Evolutionary conservation across 1,140 invertebrate genomes (phyloP).

Genomic region (Zaprionus lachaisei): DNA sequence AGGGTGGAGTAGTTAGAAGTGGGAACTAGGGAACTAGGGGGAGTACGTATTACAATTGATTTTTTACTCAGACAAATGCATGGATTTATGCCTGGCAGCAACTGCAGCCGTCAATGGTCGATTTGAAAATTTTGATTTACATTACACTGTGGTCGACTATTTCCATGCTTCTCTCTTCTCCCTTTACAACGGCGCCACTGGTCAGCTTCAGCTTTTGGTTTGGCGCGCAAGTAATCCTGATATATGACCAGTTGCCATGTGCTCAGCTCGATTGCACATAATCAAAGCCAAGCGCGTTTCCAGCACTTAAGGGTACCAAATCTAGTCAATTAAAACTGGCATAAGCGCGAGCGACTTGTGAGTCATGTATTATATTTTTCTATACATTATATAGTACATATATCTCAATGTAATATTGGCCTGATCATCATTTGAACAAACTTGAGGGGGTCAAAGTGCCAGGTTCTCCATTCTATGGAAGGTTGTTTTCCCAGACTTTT

Average conservation of each 20-base stretch:
- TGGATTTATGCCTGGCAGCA: slow-evolving; percentile 41
- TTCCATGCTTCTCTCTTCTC: not conserved
- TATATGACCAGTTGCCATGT: slow-evolving; percentile 46
- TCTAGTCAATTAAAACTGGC: not conserved
- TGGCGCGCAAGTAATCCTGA: slow-evolving; percentile 24
- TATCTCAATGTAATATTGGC: slow-evolving; percentile 3
- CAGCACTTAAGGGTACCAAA: not conserved
- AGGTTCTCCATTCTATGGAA: slow-evolving; percentile 32
- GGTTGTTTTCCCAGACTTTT: not conserved
- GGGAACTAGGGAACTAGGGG: not conserved
- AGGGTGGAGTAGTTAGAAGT: not conserved
- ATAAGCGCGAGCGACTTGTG: not conserved
- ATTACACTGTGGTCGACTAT: slow-evolving; percentile 22
- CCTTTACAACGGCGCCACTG: slow-evolving; percentile 38
- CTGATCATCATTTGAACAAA: slow-evolving; percentile 42
- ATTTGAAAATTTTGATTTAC: slow-evolving; percentile 48
- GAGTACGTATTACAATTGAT: slow-evolving; percentile 57
- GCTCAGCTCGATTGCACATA: slow-evolving; percentile 40
- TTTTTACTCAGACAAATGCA: slow-evolving; percentile 62
- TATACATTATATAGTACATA: not conserved
- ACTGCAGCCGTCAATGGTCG: slow-evolving; percentile 60
- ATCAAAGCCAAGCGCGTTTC: slow-evolving; percentile 41
- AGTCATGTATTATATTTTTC: not conserved
- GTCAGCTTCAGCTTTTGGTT: not conserved
- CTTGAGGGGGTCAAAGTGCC: slow-evolving; percentile 29